Evolutionary conservation across 2,797 vertebrate genomes (phyloP).

Genomic region (Tolypeutes matacus): DNA sequence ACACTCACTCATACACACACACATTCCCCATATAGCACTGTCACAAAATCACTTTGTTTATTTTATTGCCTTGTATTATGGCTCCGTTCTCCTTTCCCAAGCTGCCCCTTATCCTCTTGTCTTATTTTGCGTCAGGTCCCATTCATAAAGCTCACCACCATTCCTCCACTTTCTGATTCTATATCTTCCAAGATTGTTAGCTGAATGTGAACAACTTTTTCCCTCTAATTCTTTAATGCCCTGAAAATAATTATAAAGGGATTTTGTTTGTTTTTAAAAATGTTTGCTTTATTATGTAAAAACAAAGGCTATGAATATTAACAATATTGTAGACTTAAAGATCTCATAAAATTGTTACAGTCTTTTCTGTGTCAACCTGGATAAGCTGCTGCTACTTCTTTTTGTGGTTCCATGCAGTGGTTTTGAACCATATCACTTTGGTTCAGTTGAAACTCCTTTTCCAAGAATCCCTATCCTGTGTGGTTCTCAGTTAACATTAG

Average conservation of each 20-base stretch:
- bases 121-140: background rate
- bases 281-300: background rate
- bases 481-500: background rate
- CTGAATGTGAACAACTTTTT: background rate
- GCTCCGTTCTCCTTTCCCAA: background rate
- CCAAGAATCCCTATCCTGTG: background rate
- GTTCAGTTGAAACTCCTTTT: background rate
- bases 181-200: background rate
- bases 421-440: background rate
- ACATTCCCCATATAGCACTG: background rate
- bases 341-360: background rate
- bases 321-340: background rate
- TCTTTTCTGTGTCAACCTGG: background rate
- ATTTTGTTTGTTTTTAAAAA: constrained; percentile 9
- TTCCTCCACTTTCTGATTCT: background rate
- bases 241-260: background rate
- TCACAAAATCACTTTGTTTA: background rate
- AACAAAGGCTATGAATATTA: background rate
- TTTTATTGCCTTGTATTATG: background rate
- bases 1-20: background rate
- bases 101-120: background rate
- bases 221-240: background rate
- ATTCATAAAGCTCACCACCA: background rate
- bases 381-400: background rate
- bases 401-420: background rate